Conservation (phyloP, 2,888 invertebrate genomes). For the Campoplex capitator region DNA sequence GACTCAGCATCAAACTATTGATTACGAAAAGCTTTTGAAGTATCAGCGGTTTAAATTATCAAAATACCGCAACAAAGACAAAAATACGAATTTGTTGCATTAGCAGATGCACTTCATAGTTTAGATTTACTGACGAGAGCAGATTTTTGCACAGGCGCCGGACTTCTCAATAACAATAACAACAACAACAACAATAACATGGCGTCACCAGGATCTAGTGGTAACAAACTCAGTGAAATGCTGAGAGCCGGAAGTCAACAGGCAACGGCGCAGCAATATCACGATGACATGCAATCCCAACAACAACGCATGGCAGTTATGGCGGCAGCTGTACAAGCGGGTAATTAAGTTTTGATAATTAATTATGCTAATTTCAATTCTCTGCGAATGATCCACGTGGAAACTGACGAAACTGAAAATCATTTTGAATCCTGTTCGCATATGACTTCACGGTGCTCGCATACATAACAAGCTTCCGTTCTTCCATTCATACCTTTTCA, state of each 20-base stretch:
- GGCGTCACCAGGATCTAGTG: conserved; percentile 84
- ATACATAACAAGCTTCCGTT: not conserved
- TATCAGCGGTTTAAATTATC: conserved; percentile 33
- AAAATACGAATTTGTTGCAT: not conserved
- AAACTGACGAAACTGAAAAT: not conserved
- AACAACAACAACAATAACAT: conserved; percentile 88
- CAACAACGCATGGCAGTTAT: conserved; percentile 84
- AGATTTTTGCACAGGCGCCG: conserved; percentile 87
- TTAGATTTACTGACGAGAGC: conserved; percentile 82
- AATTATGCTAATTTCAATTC: not conserved
- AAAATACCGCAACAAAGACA: conserved; percentile 33
- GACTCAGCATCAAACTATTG: not conserved
- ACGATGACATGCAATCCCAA: conserved; percentile 89
- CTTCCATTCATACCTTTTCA: not conserved
- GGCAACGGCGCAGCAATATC: conserved; percentile 83
- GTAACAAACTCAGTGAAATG: conserved; percentile 84
- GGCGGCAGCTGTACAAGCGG: conserved; percentile 83
- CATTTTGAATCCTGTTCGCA: not conserved
- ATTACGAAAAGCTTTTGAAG: not conserved
- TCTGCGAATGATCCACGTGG: not conserved
- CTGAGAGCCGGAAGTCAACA: conserved; percentile 82
- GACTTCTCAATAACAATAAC: conserved; percentile 89
- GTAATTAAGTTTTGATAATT: conserved; percentile 71
- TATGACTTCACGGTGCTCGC: no score
- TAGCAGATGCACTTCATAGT: not conserved